These are phyloP conservation scores for Lathronympha strigana DNA, from an alignment of 2,888 invertebrate species.

Conservation along the genomic window DNA sequence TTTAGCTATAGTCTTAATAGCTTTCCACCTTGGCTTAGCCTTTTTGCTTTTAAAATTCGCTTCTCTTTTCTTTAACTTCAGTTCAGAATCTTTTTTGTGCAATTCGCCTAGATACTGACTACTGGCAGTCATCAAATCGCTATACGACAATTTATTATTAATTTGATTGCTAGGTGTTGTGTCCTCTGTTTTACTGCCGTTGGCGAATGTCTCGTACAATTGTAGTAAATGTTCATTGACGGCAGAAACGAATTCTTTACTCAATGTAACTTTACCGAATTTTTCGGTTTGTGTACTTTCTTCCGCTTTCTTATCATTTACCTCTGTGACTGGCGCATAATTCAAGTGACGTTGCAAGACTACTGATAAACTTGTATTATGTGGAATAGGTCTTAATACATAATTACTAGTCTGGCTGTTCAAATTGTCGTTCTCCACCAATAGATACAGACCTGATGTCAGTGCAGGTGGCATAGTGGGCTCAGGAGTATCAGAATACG, in stretches of 20 bases:
- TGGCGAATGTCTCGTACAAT: conserved; percentile 48
- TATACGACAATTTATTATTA: not conserved
- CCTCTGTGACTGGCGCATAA: not conserved
- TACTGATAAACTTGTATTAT: conserved; percentile 44
- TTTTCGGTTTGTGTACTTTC: conserved; percentile 48
- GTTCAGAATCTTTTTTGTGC: not conserved
- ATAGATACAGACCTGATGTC: conserved; percentile 63
- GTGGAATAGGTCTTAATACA: conserved; percentile 57
- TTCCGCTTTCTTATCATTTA: conserved; percentile 37
- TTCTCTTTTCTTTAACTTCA: conserved; percentile 11
- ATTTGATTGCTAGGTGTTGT: not conserved
- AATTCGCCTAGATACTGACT: not conserved
- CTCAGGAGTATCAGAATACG: conserved; percentile 51
- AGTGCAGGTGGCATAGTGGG: conserved; percentile 42
- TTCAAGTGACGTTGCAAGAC: not conserved
- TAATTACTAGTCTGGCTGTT: conserved; percentile 50
- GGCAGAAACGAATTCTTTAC: conserved; percentile 61
- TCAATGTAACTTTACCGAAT: conserved; percentile 54
- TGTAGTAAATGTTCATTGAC: conserved; percentile 59
- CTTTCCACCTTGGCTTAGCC: not conserved
- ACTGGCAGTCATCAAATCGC: not conserved
- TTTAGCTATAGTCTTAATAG: not conserved
- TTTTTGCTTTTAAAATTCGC: not conserved
- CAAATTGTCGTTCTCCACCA: conserved; percentile 55
- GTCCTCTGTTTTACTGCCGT: not conserved